Conservation (phyloP, 2,888 invertebrate genomes). For the Ormyrus rosae region DNA sequence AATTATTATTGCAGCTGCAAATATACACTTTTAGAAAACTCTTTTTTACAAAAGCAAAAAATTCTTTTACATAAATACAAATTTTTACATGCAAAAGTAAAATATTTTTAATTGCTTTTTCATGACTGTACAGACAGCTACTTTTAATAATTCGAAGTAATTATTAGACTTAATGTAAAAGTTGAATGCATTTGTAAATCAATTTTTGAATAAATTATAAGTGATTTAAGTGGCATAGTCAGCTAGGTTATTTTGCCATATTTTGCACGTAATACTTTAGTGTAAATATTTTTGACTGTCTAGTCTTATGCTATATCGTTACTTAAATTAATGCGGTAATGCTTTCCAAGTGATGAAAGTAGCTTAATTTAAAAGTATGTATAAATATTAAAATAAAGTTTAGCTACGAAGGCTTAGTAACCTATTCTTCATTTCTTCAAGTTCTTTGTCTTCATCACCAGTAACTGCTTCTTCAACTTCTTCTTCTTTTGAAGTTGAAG, state of each 20-base stretch:
- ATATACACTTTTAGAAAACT: not conserved
- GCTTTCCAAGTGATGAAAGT: constrained; percentile 21
- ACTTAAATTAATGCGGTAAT: constrained; percentile 42
- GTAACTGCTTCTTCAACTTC: constrained; percentile 75
- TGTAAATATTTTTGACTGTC: constrained; percentile 24
- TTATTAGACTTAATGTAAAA: constrained; percentile 14
- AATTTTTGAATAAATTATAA: not conserved
- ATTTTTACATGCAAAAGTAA: not conserved
- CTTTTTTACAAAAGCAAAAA: not conserved
- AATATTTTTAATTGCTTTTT: not conserved
- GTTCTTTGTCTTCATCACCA: constrained; percentile 85
- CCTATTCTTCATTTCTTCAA: constrained; percentile 94
- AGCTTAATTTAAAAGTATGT: not conserved
- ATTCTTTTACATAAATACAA: not conserved
- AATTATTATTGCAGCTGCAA: not conserved
- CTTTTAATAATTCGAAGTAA: not conserved
- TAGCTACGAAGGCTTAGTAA: constrained; percentile 93
- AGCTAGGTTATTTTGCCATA: constrained; percentile 10
- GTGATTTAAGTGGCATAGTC: constrained; percentile 15
- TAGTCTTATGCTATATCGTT: not conserved
- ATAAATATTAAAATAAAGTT: not conserved
- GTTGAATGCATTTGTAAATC: constrained; percentile 11
- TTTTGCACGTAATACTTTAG: constrained; percentile 43
- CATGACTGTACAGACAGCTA: not conserved
- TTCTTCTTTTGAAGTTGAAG: constrained; percentile 80